phyloP scores from a whole-genome alignment of 2,797 vertebrate species.

The Oreochromis grahami region DNA sequence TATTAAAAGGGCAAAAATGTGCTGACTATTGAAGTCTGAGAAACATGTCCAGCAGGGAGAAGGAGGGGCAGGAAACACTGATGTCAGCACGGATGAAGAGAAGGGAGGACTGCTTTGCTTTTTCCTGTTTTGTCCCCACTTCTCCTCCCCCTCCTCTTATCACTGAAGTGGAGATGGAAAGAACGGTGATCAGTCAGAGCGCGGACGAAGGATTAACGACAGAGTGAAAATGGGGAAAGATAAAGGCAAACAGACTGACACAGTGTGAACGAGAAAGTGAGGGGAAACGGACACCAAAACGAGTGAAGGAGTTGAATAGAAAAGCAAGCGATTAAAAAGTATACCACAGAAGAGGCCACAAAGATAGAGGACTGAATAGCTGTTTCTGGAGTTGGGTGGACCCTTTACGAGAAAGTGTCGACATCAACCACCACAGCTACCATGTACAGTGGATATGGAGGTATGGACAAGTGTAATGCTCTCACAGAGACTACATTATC shows the following conservation, averaged over 20 bases:
- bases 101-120: conserved; percentile 51
- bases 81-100: conserved; percentile 79
- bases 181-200: conserved; percentile 19
- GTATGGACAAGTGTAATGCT: conserved; percentile 37
- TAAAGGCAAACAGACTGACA: not conserved
- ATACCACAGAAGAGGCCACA: not conserved
- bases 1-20: not conserved
- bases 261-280: not conserved
- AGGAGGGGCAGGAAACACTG: conserved; percentile 76
- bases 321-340: not conserved
- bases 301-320: not conserved
- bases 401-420: not conserved
- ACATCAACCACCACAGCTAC: not conserved
- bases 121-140: conserved; percentile 57
- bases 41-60: conserved; percentile 53
- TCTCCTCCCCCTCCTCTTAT: conserved; percentile 33
- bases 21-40: not conserved
- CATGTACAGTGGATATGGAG: conserved; percentile 83
- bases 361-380: not conserved
- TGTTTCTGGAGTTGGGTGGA: conserved; percentile 7
- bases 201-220: conserved; percentile 10
- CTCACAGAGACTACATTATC: not conserved
- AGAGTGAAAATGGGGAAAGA: conserved; percentile 24
- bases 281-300: not conserved
- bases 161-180: conserved; percentile 1